A percentile compares a stretch with the other conserved stretches of the same genome.
phyloP scores from a whole-genome alignment of 2,888 invertebrate species.

The Tyria jacobaeae region DNA sequence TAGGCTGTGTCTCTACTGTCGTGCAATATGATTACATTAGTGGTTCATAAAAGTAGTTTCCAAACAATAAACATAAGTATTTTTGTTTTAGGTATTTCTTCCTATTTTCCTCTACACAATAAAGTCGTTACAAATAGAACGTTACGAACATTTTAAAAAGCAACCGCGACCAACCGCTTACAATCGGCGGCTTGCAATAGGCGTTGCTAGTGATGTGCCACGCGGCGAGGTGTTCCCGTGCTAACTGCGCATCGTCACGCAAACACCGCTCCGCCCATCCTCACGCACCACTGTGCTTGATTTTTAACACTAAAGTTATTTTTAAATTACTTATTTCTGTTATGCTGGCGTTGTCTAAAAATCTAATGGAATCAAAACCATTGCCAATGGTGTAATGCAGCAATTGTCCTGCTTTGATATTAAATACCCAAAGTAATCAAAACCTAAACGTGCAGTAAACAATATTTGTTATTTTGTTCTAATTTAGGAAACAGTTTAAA shows the following conservation, averaged over 20 bases:
- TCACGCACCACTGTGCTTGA: conserved; percentile 68
- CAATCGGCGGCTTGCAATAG: conserved; percentile 66
- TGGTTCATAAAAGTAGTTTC: conserved; percentile 3
- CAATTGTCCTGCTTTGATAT: conserved; percentile 33
- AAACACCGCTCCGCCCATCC: conserved; percentile 79
- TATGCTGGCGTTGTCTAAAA: conserved; percentile 25
- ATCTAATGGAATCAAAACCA: conserved; percentile 29
- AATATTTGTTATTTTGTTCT: conserved; percentile 47
- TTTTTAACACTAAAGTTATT: conserved; percentile 46
- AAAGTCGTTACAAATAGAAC: conserved; percentile 17
- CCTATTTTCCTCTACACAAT: not conserved
- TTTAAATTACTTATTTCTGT: conserved; percentile 40
- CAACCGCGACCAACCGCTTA: conserved; percentile 59
- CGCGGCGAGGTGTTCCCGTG: conserved; percentile 77
- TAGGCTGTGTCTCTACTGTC: conserved; percentile 18
- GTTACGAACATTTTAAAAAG: conserved; percentile 49
- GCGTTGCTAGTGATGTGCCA: conserved; percentile 83
- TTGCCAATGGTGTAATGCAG: not conserved
- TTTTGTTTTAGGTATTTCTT: not conserved
- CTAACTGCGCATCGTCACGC: conserved; percentile 81
- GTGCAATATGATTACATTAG: conserved; percentile 11
- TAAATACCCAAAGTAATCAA: conserved; percentile 35
- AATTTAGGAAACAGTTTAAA: conserved; percentile 41
- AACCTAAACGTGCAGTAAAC: conserved; percentile 39
- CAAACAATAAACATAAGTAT: not conserved